Base-by-base conservation (phyloP, 2,113 vertebrate genomes). In the Rhombomys opimus region DNA sequence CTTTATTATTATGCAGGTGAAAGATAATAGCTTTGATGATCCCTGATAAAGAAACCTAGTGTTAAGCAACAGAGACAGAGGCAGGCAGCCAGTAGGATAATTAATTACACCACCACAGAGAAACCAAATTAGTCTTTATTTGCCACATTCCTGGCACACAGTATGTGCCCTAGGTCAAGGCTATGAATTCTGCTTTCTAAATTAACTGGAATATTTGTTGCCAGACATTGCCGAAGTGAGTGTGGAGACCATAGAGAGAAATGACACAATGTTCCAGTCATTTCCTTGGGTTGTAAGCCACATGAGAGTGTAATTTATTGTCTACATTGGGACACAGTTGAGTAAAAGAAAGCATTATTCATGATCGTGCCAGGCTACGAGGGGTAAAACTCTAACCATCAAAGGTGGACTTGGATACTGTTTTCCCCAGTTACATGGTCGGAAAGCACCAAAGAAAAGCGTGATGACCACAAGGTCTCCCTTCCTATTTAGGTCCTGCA, bases 261-360 rank as follows among this genome's bases (percentile, higher is more conserved):
- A 73, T 87, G 75, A 93, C 65, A 96, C 95, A 87, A 30, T 87
- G 92, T 82, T 54, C 46, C 86, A 92, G 73, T 94, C 88, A 82
- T 52, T 97, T 95, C 85, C 90, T 86, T 90, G 84, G 93, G 84
- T 93, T 30, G 12, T 61, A 72, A 86, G 76, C 94, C 91, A 82
- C 61, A 87, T 82, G 54, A 95, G 82, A 96, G 75, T 89, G 63
- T 46, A 92, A 95, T 84, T 70, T 94, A 84, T 92, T 93, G 70
- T 76, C 63, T 90, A 80, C 84, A 91, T 38, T 84, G 80, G 93
- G 81, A 86, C 70, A 86, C 35, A 94, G 85, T 61, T 30, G 59
- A 93, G 38, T 81, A 46, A 95, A 93, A 94, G 46, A 57, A 70
- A 93, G 73, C 27, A 46, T 57, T 65, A 18, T 68, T 95, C 73